phyloP scores from a whole-genome alignment of 2,888 invertebrate species.

The Chrysomela aeneicollis region DNA sequence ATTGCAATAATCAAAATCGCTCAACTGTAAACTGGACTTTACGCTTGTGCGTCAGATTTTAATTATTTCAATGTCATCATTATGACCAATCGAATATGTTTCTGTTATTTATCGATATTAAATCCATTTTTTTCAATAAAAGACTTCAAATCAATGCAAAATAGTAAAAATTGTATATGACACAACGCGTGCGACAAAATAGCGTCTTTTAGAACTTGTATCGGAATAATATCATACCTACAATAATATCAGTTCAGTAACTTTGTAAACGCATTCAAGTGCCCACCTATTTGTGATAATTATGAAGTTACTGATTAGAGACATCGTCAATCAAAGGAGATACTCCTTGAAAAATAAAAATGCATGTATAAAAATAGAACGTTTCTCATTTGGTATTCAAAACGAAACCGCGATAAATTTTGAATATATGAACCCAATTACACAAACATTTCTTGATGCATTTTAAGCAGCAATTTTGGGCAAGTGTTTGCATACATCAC shows the following conservation, averaged over 20 bases:
- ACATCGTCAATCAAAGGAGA: neutral
- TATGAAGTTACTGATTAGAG: neutral
- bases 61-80: too few relatives aligned
- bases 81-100: too few relatives aligned
- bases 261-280: neutral
- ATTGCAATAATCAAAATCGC: too few relatives aligned
- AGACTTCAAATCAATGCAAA: too few relatives aligned
- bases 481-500: conserved; percentile 33
- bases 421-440: conserved; percentile 9
- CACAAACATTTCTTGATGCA: neutral
- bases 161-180: too few relatives aligned
- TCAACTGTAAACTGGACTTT: too few relatives aligned
- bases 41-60: too few relatives aligned
- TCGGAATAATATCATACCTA: too few relatives aligned
- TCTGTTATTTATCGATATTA: too few relatives aligned
- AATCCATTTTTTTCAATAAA: too few relatives aligned
- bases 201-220: too few relatives aligned
- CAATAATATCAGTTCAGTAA: neutral
- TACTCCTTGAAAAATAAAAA: neutral
- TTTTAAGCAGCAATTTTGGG: conserved; percentile 4
- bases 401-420: conserved; percentile 15
- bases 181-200: too few relatives aligned
- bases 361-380: neutral
- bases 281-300: conserved; percentile 9
- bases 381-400: conserved; percentile 10